Percentiles rank a stretch among this genome's conserved stretches.
Conservation (phyloP, 2,113 vertebrate genomes). For the Microcebus griseorufus region DNA sequence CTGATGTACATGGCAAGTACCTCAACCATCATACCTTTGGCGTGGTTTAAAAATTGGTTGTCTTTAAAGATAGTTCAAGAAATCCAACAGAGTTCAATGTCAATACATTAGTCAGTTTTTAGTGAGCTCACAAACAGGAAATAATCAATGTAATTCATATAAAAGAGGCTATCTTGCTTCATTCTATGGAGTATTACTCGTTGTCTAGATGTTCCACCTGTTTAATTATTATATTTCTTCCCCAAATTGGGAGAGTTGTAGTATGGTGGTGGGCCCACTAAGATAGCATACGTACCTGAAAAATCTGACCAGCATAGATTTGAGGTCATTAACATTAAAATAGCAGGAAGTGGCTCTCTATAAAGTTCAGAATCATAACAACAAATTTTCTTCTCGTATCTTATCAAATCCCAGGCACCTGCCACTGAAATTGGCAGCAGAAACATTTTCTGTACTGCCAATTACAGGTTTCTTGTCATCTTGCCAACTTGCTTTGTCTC, state of each 20-base stretch:
- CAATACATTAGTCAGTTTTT: background rate
- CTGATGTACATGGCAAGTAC: background rate
- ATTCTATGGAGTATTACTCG: background rate
- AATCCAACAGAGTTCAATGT: background rate
- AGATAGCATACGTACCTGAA: background rate
- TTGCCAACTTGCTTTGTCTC: conserved; percentile 75
- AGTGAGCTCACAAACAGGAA: background rate
- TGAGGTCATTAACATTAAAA: conserved; percentile 5
- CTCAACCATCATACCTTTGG: background rate
- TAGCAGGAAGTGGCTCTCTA: conserved; percentile 33
- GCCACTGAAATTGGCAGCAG: conserved; percentile 66
- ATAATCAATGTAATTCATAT: background rate
- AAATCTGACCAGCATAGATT: background rate
- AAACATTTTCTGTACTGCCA: conserved; percentile 38
- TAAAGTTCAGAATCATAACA: conserved; percentile 53
- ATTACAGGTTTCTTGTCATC: conserved; percentile 27
- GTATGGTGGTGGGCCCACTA: background rate
- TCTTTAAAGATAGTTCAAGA: background rate
- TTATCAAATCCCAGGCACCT: conserved; percentile 68
- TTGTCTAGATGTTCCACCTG: background rate
- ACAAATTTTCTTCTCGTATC: conserved; percentile 32
- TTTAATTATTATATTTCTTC: background rate
- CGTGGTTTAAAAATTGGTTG: background rate
- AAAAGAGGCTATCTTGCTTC: background rate
- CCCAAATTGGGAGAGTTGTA: background rate